Conservation (phyloP, 2,888 invertebrate species). For the Dasypolia templi region DNA sequence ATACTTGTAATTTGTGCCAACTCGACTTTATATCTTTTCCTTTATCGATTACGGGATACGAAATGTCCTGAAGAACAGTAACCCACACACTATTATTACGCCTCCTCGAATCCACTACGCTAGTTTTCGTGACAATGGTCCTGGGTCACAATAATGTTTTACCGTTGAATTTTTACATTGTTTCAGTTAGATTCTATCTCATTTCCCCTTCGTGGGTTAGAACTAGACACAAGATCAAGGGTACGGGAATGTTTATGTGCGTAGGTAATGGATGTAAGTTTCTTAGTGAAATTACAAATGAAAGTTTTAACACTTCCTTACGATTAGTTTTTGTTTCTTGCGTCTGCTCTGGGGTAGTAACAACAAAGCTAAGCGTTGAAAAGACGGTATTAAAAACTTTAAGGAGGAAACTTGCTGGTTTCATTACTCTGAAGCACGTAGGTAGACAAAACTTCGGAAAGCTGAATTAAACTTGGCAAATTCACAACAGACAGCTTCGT, state of each 20-base stretch:
- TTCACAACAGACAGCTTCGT: background rate
- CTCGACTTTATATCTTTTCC: slow-evolving; percentile 64
- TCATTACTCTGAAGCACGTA: slow-evolving; percentile 18
- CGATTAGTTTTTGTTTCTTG: background rate
- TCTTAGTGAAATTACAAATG: slow-evolving; percentile 44
- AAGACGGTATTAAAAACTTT: slow-evolving; percentile 2
- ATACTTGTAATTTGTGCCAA: slow-evolving; percentile 81
- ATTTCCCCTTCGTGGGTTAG: background rate
- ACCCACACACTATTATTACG: slow-evolving; percentile 59
- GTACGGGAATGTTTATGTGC: slow-evolving; percentile 41
- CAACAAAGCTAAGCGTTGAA: background rate
- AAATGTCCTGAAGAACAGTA: slow-evolving; percentile 45
- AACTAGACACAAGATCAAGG: slow-evolving; percentile 27
- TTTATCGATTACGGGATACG: slow-evolving; percentile 63
- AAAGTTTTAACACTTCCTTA: slow-evolving; percentile 22
- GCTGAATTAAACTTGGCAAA: slow-evolving; percentile 19
- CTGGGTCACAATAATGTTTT: slow-evolving; percentile 47
- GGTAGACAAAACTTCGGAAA: background rate
- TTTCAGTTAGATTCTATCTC: slow-evolving; percentile 31
- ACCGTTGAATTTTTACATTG: slow-evolving; percentile 56
- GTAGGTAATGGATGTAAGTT: slow-evolving; percentile 34
- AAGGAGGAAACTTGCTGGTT: background rate
- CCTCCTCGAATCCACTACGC: slow-evolving; percentile 19
- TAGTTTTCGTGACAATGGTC: slow-evolving; percentile 58
- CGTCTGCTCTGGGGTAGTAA: background rate